A percentile compares a stretch with the other conserved stretches of the same genome.
Evolutionary conservation across 1,140 invertebrate genomes (phyloP).

Genomic region (Platorchestia sp.): DNA sequence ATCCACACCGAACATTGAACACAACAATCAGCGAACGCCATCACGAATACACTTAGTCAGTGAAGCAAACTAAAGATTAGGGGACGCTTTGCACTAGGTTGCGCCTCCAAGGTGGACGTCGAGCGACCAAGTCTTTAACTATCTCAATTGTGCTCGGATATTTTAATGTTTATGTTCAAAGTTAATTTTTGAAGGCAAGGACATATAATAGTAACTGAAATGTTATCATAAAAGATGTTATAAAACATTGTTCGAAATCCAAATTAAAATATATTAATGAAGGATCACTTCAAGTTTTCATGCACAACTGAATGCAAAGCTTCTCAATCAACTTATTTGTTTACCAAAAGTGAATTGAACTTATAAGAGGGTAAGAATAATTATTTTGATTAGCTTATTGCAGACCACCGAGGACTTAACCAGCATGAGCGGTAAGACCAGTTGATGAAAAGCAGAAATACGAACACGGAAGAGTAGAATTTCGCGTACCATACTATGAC

Average conservation of each 20-base stretch:
- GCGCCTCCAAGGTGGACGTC: background rate
- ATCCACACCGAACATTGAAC: constrained; percentile 42
- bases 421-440: background rate
- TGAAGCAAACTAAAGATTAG: background rate
- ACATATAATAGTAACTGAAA: background rate
- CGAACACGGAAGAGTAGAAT: background rate
- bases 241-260: background rate
- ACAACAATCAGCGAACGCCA: constrained; percentile 8
- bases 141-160: background rate
- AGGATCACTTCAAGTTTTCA: background rate
- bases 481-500: background rate
- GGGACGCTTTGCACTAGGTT: background rate
- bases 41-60: constrained; percentile 1
- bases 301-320: background rate
- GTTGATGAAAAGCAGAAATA: background rate
- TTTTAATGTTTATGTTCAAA: background rate
- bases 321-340: background rate
- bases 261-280: background rate
- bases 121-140: background rate
- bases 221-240: background rate
- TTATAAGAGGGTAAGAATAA: background rate
- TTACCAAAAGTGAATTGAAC: background rate
- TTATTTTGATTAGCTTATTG: background rate
- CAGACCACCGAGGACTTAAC: background rate
- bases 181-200: background rate